These are phyloP conservation scores for Helleia helle DNA, from an alignment of 2,888 invertebrate species.

Conservation along the genomic window DNA sequence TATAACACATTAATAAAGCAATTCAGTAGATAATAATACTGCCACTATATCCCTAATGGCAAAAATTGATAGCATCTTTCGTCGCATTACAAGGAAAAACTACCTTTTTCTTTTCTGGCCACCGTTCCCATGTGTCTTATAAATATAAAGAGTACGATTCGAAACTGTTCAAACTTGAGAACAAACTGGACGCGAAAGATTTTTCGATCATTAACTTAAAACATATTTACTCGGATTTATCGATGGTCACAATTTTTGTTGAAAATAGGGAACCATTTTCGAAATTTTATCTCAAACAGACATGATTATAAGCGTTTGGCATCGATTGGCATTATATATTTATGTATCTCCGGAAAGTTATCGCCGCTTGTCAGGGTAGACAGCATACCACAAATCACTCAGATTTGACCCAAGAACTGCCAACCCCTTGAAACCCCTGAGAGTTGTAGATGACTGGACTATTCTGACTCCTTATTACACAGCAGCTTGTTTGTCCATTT, in stretches of 20 bases:
- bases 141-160: conserved; percentile 19
- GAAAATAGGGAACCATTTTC: not conserved
- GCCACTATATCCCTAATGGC: conserved; percentile 14
- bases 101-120: conserved; percentile 18
- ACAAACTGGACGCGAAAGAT: conserved; percentile 18
- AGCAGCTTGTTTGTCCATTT: no score
- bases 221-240: not conserved
- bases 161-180: conserved; percentile 16
- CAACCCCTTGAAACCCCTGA: no score
- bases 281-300: no score
- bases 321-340: no score
- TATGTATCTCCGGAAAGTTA: no score
- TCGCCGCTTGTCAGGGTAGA: no score
- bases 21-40: conserved; percentile 5
- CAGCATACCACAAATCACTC: no score
- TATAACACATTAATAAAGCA: conserved; percentile 2
- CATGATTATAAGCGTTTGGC: no score
- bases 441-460: no score
- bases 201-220: conserved; percentile 16
- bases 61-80: conserved; percentile 18
- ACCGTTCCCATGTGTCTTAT: conserved; percentile 20
- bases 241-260: not conserved
- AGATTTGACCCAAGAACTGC: no score
- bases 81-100: conserved; percentile 16
- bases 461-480: no score